Base-by-base conservation (phyloP, 2,888 invertebrate species). In the Synanthedon myopaeformis region DNA sequence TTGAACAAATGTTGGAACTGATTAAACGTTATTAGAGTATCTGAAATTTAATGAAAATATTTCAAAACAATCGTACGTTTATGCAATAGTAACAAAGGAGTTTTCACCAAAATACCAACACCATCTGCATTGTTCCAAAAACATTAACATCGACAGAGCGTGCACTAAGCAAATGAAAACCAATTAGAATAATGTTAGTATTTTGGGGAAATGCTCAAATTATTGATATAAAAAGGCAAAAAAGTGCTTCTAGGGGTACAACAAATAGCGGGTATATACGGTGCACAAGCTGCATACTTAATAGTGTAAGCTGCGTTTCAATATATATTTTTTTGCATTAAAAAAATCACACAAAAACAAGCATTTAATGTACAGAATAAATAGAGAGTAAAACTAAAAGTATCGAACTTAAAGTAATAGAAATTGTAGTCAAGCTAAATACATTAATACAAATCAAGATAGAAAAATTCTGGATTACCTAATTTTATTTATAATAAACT, bases 61-160 rank as follows among this genome's bases (percentile, higher is more conserved):
- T 23, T 23, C 1, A 45, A 14, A 45, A 45, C 45, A 45, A 51
- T 51, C n/a, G 74, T 80, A 86, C 81, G 83, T 82, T 83, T 78
- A 82, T 67, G 58, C 61, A 73, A 68, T 55, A 58, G 58, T 60
- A 66, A 70, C 66, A 69, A 71, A 17, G 74, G 75, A 72, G 63
- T 64, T 78, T 85, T 72, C 85, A 82, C 86, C 87, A 86, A 87
- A 87, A 87, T 87, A 87, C 87, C 86, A 87, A 87, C 87, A 87
- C 87, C 87, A 75, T 79, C 74, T 76, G 76, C 64, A 65, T 63
- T 59, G 64, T 70, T 70, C 76, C 74, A 70, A 65, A 68, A 65
- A 68, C 61, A 74, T 61, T 51, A 28, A 51, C 11, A 49, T 19
- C 3, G 13, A 19, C 59, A 69, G 66, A 69, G 70, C 78, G 79